Conservation (phyloP, 2,888 invertebrate genomes). For the Drosophila colorata region DNA sequence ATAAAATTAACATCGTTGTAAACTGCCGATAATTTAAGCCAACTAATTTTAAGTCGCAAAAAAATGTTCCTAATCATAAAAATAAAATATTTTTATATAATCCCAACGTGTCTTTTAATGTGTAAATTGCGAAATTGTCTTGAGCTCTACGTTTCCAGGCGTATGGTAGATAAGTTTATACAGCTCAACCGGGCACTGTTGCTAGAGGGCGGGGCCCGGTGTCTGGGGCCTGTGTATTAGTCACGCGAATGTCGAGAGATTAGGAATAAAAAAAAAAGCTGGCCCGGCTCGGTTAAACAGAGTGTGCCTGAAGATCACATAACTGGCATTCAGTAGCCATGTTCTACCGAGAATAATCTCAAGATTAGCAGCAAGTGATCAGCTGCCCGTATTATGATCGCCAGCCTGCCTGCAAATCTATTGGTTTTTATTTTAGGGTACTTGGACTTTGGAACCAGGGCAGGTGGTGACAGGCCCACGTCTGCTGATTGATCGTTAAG, state of each 20-base stretch:
- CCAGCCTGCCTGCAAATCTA: neutral
- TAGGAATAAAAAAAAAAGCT: slow-evolving; percentile 6
- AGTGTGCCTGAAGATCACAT: slow-evolving; percentile 3
- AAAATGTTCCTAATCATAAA: slow-evolving; percentile 40
- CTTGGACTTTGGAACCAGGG: slow-evolving; percentile 16
- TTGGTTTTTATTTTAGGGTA: neutral
- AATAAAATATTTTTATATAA: slow-evolving; percentile 16
- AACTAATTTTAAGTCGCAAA: slow-evolving; percentile 23
- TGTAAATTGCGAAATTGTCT: slow-evolving; percentile 48
- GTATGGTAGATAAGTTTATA: slow-evolving; percentile 38
- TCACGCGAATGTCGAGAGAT: slow-evolving; percentile 41
- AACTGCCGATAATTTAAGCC: slow-evolving; percentile 47
- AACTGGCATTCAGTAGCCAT: slow-evolving; percentile 3
- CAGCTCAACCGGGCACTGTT: slow-evolving; percentile 4
- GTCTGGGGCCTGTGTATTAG: slow-evolving; percentile 15
- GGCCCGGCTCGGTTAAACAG: neutral
- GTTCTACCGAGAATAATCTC: slow-evolving; percentile 5
- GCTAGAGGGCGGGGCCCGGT: slow-evolving; percentile 1
- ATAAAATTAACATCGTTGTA: slow-evolving; percentile 10
- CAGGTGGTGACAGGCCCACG: neutral
- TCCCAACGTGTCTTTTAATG: neutral
- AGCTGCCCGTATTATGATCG: slow-evolving; percentile 16
- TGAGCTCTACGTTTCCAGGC: slow-evolving; percentile 13
- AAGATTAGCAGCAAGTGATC: slow-evolving; percentile 26
- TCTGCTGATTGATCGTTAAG: slow-evolving; percentile 8